Base-by-base conservation (phyloP, 2,888 invertebrate species). In the Rhyacophila evoluta region DNA sequence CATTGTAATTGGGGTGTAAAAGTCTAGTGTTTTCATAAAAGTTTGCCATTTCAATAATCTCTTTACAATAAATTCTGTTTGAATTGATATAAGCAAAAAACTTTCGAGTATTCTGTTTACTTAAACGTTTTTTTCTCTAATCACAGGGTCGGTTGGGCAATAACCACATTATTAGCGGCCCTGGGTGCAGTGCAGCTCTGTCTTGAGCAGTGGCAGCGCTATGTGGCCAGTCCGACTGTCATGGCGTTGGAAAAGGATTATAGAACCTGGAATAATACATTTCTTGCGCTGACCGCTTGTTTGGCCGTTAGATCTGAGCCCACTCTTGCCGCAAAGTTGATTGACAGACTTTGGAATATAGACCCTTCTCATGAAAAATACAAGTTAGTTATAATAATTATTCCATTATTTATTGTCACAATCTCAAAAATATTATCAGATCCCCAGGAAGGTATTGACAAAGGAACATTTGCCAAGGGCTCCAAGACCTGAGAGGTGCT, bases 171-270 rank as follows among this genome's bases (percentile, higher is more conserved):
- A 0, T 82, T 85, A 0, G 89, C 91, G 0, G 85, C 86, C 1
- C 87, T 87, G 84, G 89, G 88, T 0, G 88, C 89, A 0, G 83
- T 88, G 3, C 85, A 86, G 68, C 85, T 92, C 0, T 89, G 90
- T 0, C 83, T 88, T 5, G 90, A 91, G 0, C 92, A 92, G 83
- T 88, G 89, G 86, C 88, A 87, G 82, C 85, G 92, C 1, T 93
- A 89, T 85, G 87, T 87, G 68, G 91, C 91, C 68, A 92, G 89
- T 83, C 92, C 93, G 0, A 93, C 92, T 0, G 92, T 93, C 3
- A 91, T 92, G 6, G 91, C 92, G 0, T 84, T 93, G 80, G 90
- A 92, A 83, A 93, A 92, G 82, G 91, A 93, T 86, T 93, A 79
- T 72, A 85, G 92, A 68, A 89, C 90, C 39, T 93, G 93, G 92